phyloP scores from a whole-genome alignment of 2,113 vertebrate genomes.

The Chloropsis cyanopogon region DNA sequence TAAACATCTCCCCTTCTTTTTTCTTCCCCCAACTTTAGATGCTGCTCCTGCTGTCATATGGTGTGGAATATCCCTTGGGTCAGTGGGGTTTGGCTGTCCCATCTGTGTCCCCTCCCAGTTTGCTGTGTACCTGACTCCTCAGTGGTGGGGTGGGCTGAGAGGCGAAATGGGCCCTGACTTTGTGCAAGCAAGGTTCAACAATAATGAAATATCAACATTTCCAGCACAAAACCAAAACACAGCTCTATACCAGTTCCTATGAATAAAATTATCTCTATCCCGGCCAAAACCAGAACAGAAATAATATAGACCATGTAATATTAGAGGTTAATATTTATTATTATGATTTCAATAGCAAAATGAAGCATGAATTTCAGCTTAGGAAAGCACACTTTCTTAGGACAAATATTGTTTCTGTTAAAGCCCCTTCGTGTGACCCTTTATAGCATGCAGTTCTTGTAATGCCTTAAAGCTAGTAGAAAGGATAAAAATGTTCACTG shows the following conservation, averaged over 20 bases:
- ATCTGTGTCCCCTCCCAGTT: accelerated
- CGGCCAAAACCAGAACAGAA: not conserved
- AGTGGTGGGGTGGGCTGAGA: not conserved
- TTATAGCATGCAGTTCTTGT: not conserved
- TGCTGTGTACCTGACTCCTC: not conserved
- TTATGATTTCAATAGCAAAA: not conserved
- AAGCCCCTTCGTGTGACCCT: not conserved
- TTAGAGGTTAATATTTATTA: not conserved
- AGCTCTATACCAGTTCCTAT: not conserved
- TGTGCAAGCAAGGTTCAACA: not conserved
- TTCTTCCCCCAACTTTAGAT: not conserved
- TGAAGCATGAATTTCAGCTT: not conserved
- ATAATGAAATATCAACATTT: not conserved
- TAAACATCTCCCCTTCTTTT: not conserved
- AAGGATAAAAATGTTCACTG: not conserved
- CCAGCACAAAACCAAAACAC: not conserved
- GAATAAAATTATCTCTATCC: not conserved
- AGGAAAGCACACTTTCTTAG: not conserved
- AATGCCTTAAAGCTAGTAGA: not conserved
- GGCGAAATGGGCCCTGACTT: not conserved
- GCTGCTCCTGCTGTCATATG: not conserved
- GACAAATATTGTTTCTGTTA: not conserved
- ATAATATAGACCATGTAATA: not conserved
- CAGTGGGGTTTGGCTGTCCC: not conserved
- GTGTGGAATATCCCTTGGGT: not conserved